Base-by-base conservation (phyloP, 2,113 vertebrate genomes). In the Microcebus jonahi region DNA sequence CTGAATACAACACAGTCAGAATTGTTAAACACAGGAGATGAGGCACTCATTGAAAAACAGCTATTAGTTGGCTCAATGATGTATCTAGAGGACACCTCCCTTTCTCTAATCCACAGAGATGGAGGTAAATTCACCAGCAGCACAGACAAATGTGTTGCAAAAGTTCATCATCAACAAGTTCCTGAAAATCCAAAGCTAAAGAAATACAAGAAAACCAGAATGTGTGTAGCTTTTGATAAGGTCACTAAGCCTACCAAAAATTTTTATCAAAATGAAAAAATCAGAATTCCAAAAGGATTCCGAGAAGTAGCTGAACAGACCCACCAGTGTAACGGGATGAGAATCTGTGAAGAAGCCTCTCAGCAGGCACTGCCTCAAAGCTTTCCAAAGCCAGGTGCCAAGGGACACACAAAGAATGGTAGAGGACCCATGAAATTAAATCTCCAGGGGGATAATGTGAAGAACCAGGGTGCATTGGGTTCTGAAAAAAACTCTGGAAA, bases 51-150 rank as follows among this genome's bases (percentile, higher is more conserved):
- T 0, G 99, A 99, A 65, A 99, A 99, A 15, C 99, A 99, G 79
- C 98, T 99, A 95, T 95, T 99, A 76, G 99, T 99, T 3, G 99
- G 98, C 88, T 97, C 99, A 61, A 98, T 99, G 98, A 99, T 99
- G 96, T 99, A 98, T 98, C 99, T 45, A 97, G 98, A 88, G 98
- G 99, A 97, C 97, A 96, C 0, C 84, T 98, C 99, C 3, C 87
- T 97, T 15, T 25, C 97, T 96, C 45, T 95, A 63, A 97, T 75
- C 59, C 86, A 36, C 10, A 97, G 98, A 31, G 98, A 99, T 95
- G 48, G 61, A 21, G 98, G 98, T 20, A 99, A 99, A 92, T 98
- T 98, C 0, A 98, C 98, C 80, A 99, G 99, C 95, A 98, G 97
- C 81, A 99, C 99, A 1, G 99, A 99, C 94, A 99, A 99, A 0